These are phyloP conservation scores for Catharus bicknelli DNA, from an alignment of 2,113 vertebrate genomes.

Conservation along the genomic window DNA sequence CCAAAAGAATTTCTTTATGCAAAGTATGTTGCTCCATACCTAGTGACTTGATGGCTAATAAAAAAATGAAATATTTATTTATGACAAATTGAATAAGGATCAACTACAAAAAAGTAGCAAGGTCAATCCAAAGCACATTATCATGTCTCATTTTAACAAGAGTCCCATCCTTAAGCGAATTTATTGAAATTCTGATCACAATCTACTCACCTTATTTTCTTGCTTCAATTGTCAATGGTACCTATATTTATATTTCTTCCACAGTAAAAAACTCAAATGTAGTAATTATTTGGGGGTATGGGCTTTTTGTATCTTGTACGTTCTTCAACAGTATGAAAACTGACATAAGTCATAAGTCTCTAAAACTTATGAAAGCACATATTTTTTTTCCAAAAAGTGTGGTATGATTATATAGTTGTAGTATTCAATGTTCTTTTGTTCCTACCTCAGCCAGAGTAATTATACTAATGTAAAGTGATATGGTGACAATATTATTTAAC, in stretches of 20 bases:
- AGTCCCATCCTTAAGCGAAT: neutral
- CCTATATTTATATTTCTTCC: neutral
- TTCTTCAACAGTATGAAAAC: neutral
- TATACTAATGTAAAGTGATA: constrained; percentile 28
- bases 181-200: neutral
- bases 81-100: neutral
- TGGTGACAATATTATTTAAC: neutral
- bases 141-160: neutral
- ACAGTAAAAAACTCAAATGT: neutral
- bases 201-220: neutral
- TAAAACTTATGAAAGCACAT: neutral
- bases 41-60: neutral
- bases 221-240: neutral
- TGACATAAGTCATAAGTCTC: neutral
- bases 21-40: neutral
- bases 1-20: neutral
- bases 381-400: neutral
- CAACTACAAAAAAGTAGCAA: neutral
- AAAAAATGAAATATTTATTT: neutral
- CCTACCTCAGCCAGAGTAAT: neutral
- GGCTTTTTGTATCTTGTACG: neutral
- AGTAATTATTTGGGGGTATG: neutral
- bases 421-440: neutral
- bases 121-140: neutral
- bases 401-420: neutral